Percentiles rank a stretch among this genome's conserved stretches.
phyloP scores from a whole-genome alignment of 2,797 vertebrate genomes.

The Macroramphosus scolopax region DNA sequence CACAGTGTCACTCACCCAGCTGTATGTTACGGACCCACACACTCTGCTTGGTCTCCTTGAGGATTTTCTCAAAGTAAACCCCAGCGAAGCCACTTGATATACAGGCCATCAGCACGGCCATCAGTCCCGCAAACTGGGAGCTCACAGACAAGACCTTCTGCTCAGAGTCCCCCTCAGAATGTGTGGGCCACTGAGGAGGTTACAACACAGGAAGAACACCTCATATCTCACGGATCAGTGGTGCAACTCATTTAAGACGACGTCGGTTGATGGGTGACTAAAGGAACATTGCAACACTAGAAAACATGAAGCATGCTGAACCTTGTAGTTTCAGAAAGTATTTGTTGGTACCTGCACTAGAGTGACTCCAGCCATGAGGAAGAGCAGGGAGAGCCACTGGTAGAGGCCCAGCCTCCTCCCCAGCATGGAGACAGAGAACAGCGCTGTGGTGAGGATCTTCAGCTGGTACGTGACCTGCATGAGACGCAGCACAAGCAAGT shows the following conservation, averaged over 20 bases:
- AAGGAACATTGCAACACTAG: neutral
- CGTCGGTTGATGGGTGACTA: neutral
- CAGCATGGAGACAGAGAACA: slow-evolving; percentile 96
- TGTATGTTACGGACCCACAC: slow-evolving; percentile 98
- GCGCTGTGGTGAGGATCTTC: slow-evolving; percentile 96
- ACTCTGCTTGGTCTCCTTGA: slow-evolving; percentile 95
- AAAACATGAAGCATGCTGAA: no score
- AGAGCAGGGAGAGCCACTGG: slow-evolving; percentile 93
- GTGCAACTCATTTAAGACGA: neutral
- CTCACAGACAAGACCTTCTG: slow-evolving; percentile 80
- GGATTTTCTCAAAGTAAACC: slow-evolving; percentile 98
- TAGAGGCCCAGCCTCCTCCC: slow-evolving; percentile 84
- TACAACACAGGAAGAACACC: neutral
- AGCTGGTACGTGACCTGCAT: slow-evolving; percentile 94
- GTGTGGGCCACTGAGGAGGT: slow-evolving; percentile 83
- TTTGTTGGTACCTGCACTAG: slow-evolving; percentile 86
- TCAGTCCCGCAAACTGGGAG: slow-evolving; percentile 87
- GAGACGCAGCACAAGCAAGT: no score
- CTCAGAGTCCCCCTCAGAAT: slow-evolving; percentile 63
- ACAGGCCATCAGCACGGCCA: slow-evolving; percentile 91
- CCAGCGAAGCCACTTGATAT: slow-evolving; percentile 96
- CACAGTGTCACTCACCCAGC: slow-evolving; percentile 84
- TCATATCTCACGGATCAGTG: neutral
- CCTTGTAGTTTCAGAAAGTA: no score
- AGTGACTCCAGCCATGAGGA: slow-evolving; percentile 90